These are phyloP conservation scores for Caenorhabditis sp. DNA, from an alignment of 2,888 invertebrate species.

Conservation along the genomic window DNA sequence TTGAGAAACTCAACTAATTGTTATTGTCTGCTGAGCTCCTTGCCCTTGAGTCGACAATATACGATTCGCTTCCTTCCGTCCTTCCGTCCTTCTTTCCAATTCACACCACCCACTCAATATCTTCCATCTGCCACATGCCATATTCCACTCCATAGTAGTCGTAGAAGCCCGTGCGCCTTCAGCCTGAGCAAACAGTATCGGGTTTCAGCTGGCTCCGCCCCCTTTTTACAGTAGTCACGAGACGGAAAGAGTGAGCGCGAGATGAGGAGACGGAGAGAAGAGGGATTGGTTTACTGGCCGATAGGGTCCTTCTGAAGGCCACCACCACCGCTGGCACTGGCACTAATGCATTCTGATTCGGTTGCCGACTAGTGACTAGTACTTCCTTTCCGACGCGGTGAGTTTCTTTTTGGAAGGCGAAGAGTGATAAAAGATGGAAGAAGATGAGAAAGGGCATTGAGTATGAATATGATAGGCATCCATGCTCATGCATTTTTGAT, in stretches of 20 bases:
- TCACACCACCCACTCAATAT: too few relatives aligned
- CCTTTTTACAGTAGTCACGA: constrained; percentile 17
- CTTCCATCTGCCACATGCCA: constrained; percentile 22
- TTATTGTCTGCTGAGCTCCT: too few relatives aligned
- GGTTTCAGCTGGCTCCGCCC: constrained; percentile 28
- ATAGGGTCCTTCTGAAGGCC: not conserved
- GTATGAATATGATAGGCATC: constrained; percentile 12
- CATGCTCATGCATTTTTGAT: constrained; percentile 19
- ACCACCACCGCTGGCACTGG: not conserved
- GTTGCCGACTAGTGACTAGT: not conserved
- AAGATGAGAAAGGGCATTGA: constrained; percentile 1
- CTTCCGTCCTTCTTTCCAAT: too few relatives aligned
- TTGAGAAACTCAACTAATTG: too few relatives aligned
- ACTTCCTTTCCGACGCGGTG: not conserved
- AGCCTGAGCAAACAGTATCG: constrained; percentile 55
- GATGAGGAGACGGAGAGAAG: not conserved
- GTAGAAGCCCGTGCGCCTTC: not conserved
- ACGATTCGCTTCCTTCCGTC: too few relatives aligned
- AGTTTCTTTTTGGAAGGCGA: not conserved
- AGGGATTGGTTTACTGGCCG: constrained; percentile 32
- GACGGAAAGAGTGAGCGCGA: constrained; percentile 3
- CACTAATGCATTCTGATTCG: constrained; percentile 13
- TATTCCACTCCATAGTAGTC: too few relatives aligned
- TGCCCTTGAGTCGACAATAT: too few relatives aligned
- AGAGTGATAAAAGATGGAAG: not conserved